Conservation (phyloP, 1,140 invertebrate species). For the Diachasmimorpha longicaudata region DNA sequence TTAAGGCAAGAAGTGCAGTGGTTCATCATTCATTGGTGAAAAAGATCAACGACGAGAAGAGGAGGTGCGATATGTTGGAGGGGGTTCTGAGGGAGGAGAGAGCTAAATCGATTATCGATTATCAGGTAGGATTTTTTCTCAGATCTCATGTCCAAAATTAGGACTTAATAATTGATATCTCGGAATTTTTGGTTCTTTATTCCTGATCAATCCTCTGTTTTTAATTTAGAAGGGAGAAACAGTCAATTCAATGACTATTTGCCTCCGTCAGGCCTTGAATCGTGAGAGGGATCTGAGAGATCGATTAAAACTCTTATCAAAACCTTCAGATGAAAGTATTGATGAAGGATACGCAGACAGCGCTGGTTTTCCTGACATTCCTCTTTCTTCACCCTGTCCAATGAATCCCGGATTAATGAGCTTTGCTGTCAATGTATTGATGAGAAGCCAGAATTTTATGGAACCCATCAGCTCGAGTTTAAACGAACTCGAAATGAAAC, state of each 20-base stretch:
- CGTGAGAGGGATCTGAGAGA: conserved; percentile 44
- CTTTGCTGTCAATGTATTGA: conserved; percentile 41
- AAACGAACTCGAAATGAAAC: conserved; percentile 41
- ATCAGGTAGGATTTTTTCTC: not conserved
- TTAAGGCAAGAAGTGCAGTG: conserved; percentile 39
- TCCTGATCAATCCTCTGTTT: conserved; percentile 18
- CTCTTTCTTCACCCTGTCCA: conserved; percentile 44
- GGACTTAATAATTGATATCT: no score
- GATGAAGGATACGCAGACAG: conserved; percentile 51
- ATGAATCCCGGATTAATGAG: conserved; percentile 47
- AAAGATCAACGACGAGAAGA: conserved; percentile 42
- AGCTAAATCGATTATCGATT: conserved; percentile 25
- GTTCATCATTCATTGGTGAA: conserved; percentile 40
- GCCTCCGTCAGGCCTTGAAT: conserved; percentile 36
- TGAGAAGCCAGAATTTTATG: conserved; percentile 46
- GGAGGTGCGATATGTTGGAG: conserved; percentile 34
- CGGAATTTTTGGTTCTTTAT: no score
- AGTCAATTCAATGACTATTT: conserved; percentile 35
- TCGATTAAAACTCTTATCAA: conserved; percentile 36
- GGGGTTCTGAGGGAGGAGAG: conserved; percentile 32
- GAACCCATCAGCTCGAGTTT: conserved; percentile 44
- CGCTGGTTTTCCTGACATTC: conserved; percentile 19
- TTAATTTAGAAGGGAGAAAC: conserved; percentile 37
- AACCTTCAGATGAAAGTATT: conserved; percentile 44
- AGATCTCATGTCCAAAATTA: not conserved